These are phyloP conservation scores for Chrysemys picta DNA, from an alignment of 2,113 vertebrate genomes.

Conservation along the genomic window DNA sequence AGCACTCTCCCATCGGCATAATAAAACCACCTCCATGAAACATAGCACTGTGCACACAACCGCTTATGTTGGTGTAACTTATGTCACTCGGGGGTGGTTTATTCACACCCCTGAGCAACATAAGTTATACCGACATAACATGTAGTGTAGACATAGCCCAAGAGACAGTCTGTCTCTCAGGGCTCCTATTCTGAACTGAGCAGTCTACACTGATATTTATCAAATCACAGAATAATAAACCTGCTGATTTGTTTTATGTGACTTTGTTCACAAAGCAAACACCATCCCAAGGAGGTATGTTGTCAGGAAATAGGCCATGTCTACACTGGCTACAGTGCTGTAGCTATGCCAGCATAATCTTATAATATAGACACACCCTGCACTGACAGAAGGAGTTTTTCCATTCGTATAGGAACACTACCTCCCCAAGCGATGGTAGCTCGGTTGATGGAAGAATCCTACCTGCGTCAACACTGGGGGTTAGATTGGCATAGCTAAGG, in stretches of 20 bases:
- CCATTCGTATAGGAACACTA: background rate
- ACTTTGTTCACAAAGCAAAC: constrained; percentile 2
- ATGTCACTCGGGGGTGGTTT: too few species aligned
- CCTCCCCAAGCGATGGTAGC: background rate
- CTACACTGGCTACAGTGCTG: too few species aligned
- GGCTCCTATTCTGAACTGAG: background rate
- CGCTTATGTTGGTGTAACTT: too few species aligned
- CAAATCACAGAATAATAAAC: background rate
- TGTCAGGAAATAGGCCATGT: background rate
- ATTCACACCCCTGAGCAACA: too few species aligned
- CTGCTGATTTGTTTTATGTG: background rate
- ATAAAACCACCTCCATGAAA: too few species aligned
- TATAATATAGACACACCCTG: background rate
- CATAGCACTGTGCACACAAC: too few species aligned
- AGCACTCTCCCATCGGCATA: too few species aligned
- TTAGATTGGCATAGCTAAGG: background rate
- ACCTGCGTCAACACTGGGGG: background rate
- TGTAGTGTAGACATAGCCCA: too few species aligned
- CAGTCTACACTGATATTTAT: background rate
- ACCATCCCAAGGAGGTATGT: background rate
- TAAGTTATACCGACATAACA: too few species aligned
- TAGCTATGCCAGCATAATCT: background rate
- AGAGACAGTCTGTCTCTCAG: background rate
- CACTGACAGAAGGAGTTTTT: background rate
- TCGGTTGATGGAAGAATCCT: too few species aligned